phyloP scores from a whole-genome alignment of 2,797 vertebrate species.

The Darevskia mixta region DNA sequence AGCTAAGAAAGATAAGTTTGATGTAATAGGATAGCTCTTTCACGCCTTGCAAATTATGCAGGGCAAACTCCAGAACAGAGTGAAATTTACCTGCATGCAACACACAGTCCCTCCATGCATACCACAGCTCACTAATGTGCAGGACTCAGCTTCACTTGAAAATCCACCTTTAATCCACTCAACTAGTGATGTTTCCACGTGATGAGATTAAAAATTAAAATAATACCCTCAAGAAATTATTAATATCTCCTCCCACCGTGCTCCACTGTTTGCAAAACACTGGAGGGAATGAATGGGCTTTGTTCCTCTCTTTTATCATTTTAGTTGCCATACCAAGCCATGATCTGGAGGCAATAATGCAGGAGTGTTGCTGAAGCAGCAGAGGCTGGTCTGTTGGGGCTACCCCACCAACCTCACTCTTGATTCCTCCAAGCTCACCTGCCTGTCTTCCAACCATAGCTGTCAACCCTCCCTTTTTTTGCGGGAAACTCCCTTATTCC shows the following conservation, averaged over 20 bases:
- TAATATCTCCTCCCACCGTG: not conserved
- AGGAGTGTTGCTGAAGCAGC: not conserved
- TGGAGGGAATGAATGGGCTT: not conserved
- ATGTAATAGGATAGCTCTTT: not conserved
- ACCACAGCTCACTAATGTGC: not conserved
- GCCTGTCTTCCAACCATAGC: too few species aligned
- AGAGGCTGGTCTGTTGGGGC: too few species aligned
- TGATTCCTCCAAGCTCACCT: too few species aligned
- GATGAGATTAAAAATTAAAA: constrained; percentile 25
- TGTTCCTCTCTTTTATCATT: not conserved
- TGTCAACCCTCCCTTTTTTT: too few species aligned
- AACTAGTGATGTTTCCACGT: not conserved
- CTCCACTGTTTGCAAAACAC: not conserved
- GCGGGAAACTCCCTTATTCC: too few species aligned
- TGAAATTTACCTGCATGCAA: not conserved
- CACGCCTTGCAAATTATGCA: not conserved
- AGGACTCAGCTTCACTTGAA: not conserved
- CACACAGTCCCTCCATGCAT: too few species aligned
- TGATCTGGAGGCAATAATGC: not conserved
- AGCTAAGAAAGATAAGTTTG: too few species aligned
- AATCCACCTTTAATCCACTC: constrained; percentile 24
- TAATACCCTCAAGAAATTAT: not conserved
- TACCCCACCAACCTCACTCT: too few species aligned
- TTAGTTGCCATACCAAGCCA: too few species aligned
- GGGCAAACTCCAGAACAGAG: not conserved